Conservation (phyloP, 2,888 invertebrate genomes). For the Lithophane leautieri region DNA sequence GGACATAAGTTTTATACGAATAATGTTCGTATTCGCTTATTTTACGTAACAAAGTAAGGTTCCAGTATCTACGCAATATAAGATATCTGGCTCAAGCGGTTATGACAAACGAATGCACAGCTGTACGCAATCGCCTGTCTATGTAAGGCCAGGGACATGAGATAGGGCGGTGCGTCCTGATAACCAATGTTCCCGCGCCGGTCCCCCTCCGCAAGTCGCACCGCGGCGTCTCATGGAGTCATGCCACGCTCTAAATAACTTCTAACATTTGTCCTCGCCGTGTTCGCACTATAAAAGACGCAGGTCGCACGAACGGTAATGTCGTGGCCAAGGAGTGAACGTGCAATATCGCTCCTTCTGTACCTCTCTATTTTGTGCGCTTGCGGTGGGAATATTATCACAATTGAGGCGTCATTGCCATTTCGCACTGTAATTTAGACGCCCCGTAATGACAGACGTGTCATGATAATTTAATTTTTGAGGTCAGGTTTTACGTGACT, state of each 20-base stretch:
- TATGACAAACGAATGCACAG: not conserved
- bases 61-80: not conserved
- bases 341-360: conserved; percentile 11
- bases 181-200: too few relatives aligned
- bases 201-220: too few relatives aligned
- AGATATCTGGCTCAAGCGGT: not conserved
- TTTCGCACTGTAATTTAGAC: conserved; percentile 50
- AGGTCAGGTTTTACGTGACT: conserved; percentile 3
- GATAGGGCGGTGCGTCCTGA: too few relatives aligned
- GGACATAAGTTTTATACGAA: not conserved
- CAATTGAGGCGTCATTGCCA: conserved; percentile 47
- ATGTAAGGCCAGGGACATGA: too few relatives aligned
- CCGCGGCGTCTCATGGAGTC: too few relatives aligned
- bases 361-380: not conserved
- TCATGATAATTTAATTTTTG: conserved; percentile 26
- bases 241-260: too few relatives aligned
- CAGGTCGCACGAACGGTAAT: too few relatives aligned
- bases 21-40: not conserved
- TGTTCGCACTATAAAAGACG: too few relatives aligned
- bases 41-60: not conserved
- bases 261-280: too few relatives aligned
- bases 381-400: conserved; percentile 41
- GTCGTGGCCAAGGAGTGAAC: too few relatives aligned
- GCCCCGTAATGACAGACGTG: conserved; percentile 26
- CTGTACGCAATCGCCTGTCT: not conserved